A percentile compares a stretch with the other conserved stretches of the same genome.
Conservation (phyloP, 2,113 vertebrate species). For the Gobiocypris rarus region DNA sequence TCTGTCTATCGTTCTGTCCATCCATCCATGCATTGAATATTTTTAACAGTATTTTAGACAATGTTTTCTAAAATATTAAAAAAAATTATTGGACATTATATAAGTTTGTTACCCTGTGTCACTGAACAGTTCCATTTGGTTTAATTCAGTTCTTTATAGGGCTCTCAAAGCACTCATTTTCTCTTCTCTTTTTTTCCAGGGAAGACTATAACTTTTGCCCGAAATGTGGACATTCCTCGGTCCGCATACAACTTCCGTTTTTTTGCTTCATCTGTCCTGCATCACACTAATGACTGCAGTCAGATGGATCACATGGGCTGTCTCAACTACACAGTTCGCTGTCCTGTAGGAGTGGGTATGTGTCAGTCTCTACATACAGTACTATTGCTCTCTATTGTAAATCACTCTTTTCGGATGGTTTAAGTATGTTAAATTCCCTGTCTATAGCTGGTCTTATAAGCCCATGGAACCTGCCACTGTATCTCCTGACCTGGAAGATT, state of each 20-base stretch:
- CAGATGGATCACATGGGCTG: conserved; percentile 85
- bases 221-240: conserved; percentile 88
- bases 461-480: conserved; percentile 96
- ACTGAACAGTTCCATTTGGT: neutral
- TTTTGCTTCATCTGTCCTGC: conserved; percentile 90
- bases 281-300: conserved; percentile 86
- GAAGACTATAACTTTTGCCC: conserved; percentile 86
- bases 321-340: conserved; percentile 87
- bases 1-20: too few relatives aligned
- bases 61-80: too few relatives aligned
- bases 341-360: conserved; percentile 89
- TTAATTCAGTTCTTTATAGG: neutral
- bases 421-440: neutral
- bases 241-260: conserved; percentile 89
- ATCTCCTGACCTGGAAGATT: conserved; percentile 96
- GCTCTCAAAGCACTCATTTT: neutral
- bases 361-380: neutral
- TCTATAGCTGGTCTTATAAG: conserved; percentile 92
- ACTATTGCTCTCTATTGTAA: neutral
- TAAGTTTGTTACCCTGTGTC: neutral
- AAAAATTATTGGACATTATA: too few relatives aligned
- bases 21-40: too few relatives aligned
- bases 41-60: too few relatives aligned
- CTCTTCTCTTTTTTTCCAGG: conserved; percentile 72
- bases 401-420: neutral